phyloP scores from a whole-genome alignment of 2,888 invertebrate species.

The Idaea straminata region DNA sequence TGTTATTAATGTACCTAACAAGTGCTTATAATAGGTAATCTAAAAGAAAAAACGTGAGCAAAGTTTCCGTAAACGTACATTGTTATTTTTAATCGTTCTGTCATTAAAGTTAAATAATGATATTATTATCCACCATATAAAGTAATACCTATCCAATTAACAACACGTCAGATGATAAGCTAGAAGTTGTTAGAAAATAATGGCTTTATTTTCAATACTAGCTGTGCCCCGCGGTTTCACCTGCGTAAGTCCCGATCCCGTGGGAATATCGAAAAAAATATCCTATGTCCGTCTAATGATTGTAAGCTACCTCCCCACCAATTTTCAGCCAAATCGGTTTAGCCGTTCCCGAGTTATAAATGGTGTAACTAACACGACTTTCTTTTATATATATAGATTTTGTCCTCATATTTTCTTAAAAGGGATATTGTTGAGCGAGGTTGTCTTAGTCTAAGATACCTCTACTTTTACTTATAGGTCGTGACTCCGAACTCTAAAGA shows the following conservation, averaged over 20 bases:
- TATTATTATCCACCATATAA: not conserved
- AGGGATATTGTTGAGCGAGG: conserved; percentile 12
- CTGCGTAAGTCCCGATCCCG: too few relatives aligned
- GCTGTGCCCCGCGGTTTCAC: too few relatives aligned
- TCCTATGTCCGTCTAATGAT: too few relatives aligned
- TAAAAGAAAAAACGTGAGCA: not conserved
- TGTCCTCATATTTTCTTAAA: conserved; percentile 15
- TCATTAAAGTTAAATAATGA: not conserved
- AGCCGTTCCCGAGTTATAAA: too few relatives aligned
- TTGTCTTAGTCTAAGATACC: too few relatives aligned
- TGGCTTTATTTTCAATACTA: too few relatives aligned
- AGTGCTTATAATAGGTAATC: not conserved
- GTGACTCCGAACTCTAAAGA: not conserved
- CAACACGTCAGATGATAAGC: conserved; percentile 4
- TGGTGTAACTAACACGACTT: too few relatives aligned
- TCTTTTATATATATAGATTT: too few relatives aligned
- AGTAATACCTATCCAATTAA: conserved; percentile 12
- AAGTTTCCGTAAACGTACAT: not conserved
- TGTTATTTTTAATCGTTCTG: not conserved
- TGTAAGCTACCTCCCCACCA: too few relatives aligned
- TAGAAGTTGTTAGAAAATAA: conserved; percentile 11
- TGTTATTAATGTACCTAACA: not conserved
- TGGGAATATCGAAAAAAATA: too few relatives aligned
- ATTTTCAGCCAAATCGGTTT: too few relatives aligned
- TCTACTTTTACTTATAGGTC: too few relatives aligned